phyloP scores from a whole-genome alignment of 2,888 invertebrate genomes.

The Hemithea aestivaria region DNA sequence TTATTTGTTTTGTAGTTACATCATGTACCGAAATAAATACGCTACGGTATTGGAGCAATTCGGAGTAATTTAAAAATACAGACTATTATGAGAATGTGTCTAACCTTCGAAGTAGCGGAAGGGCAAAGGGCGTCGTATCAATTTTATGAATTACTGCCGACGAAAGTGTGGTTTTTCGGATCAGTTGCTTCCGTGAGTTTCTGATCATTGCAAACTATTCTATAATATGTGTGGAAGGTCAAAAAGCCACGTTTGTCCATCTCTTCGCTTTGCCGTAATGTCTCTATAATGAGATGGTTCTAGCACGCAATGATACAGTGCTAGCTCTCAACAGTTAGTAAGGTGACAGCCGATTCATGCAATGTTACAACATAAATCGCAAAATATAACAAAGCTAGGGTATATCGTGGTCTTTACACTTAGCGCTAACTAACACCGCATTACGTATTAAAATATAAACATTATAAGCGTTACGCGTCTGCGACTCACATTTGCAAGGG shows the following conservation, averaged over 20 bases:
- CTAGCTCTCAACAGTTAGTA: conserved; percentile 33
- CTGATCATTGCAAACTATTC: too few relatives aligned
- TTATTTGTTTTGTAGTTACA: too few relatives aligned
- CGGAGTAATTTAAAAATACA: too few relatives aligned
- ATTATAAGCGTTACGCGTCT: conserved; percentile 39
- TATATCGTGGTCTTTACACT: conserved; percentile 52
- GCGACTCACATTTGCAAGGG: conserved; percentile 94
- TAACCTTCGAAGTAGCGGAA: too few relatives aligned
- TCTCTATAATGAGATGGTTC: conserved; percentile 49
- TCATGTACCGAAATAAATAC: too few relatives aligned
- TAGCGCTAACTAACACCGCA: conserved; percentile 66
- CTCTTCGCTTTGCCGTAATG: conserved; percentile 9
- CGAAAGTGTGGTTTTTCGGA: too few relatives aligned
- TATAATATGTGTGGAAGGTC: too few relatives aligned
- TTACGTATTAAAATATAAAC: conserved; percentile 40
- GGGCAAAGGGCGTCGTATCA: too few relatives aligned
- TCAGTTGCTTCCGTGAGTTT: too few relatives aligned
- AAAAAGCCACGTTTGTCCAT: conserved; percentile 17
- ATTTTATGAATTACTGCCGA: too few relatives aligned
- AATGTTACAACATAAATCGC: conserved; percentile 60
- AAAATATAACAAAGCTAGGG: conserved; percentile 65
- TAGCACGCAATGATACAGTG: conserved; percentile 41
- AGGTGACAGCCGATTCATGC: conserved; percentile 64
- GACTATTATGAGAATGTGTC: too few relatives aligned
- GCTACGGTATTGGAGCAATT: too few relatives aligned